Conservation (phyloP, 2,888 invertebrate genomes). For the Tetropium fuscum region DNA sequence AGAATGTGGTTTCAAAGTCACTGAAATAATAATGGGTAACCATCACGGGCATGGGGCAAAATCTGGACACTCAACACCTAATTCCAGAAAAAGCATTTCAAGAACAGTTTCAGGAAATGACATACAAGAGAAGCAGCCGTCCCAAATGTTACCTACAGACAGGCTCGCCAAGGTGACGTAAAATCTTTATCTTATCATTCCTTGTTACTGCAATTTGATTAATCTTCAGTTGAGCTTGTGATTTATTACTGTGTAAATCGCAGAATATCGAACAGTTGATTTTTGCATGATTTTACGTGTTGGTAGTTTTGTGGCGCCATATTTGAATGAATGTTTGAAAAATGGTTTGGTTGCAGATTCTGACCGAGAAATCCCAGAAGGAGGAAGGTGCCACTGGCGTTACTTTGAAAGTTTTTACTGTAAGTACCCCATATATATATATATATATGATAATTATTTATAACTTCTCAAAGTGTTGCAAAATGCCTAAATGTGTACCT, state of each 20-base stretch:
- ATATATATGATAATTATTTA: no score
- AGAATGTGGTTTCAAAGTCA: slow-evolving; percentile 33
- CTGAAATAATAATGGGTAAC: slow-evolving; percentile 60
- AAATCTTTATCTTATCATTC: slow-evolving; percentile 34
- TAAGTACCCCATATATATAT: slow-evolving; percentile 58
- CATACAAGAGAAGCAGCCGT: slow-evolving; percentile 71
- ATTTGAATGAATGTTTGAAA: slow-evolving; percentile 22
- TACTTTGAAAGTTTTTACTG: slow-evolving; percentile 74
- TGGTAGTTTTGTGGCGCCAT: slow-evolving; percentile 22
- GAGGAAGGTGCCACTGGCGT: slow-evolving; percentile 81
- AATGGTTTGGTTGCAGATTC: slow-evolving; percentile 69
- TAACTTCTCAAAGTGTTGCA: no score
- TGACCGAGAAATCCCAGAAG: slow-evolving; percentile 76
- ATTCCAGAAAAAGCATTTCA: slow-evolving; percentile 69
- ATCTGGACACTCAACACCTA: slow-evolving; percentile 52
- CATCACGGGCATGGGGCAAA: slow-evolving; percentile 60
- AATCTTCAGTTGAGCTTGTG: not conserved
- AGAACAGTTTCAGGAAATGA: slow-evolving; percentile 77
- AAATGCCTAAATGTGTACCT: no score
- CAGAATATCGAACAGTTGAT: not conserved
- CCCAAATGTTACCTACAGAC: slow-evolving; percentile 79
- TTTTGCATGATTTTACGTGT: not conserved
- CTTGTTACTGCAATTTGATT: slow-evolving; percentile 2
- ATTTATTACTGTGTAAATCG: not conserved
- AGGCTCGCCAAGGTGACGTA: slow-evolving; percentile 78